Evolutionary conservation across 2,888 invertebrate genomes (phyloP).

Genomic region (Lycia hirtaria): DNA sequence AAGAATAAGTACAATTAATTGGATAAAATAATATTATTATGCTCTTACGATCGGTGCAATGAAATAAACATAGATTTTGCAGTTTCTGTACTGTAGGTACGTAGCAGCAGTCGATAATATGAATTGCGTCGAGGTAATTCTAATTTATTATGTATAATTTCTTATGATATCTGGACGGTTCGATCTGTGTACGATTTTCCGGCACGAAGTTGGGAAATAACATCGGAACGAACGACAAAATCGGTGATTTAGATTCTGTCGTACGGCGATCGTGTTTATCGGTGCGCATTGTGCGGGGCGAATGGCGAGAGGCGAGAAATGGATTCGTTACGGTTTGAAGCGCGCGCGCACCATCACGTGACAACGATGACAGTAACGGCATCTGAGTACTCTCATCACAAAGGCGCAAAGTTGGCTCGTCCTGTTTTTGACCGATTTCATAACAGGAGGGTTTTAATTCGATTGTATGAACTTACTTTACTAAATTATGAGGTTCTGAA

Average conservation of each 20-base stretch:
- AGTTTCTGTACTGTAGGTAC: no score
- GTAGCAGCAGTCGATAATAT: no score
- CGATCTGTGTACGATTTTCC: slow-evolving; percentile 53
- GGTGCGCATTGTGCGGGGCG: slow-evolving; percentile 59
- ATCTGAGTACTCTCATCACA: no score
- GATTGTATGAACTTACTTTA: no score
- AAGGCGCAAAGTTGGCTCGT: no score
- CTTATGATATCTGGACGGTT: slow-evolving; percentile 50
- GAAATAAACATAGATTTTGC: no score
- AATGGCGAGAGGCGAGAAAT: slow-evolving; percentile 63
- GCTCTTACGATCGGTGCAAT: no score
- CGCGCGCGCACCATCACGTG: slow-evolving; percentile 64
- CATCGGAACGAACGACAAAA: slow-evolving; percentile 80
- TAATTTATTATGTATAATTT: slow-evolving; percentile 54
- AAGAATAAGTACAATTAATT: no score
- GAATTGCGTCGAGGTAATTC: slow-evolving; percentile 44
- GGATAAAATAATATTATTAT: no score
- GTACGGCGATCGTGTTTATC: slow-evolving; percentile 45
- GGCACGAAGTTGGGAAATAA: slow-evolving; percentile 68
- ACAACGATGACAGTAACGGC: slow-evolving; percentile 31
- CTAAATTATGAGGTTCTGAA: no score
- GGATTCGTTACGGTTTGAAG: slow-evolving; percentile 69
- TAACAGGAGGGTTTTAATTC: no score
- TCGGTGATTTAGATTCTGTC: slow-evolving; percentile 73
- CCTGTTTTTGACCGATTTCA: no score